Evolutionary conservation across 1,140 invertebrate genomes (phyloP).

Genomic region (Scaptomyza pallida): DNA sequence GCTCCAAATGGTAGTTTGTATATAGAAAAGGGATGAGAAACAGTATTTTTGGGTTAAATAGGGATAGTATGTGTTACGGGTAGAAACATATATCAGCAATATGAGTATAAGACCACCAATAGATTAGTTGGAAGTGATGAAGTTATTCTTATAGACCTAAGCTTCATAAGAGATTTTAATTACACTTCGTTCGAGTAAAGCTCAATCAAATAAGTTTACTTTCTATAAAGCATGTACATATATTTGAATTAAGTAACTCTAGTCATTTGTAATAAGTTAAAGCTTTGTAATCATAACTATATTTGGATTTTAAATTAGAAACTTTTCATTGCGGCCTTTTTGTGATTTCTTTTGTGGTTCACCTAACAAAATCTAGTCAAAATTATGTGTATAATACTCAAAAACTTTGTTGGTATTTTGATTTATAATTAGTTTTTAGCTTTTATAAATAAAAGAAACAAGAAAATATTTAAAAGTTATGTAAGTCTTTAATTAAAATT

Average conservation of each 20-base stretch:
- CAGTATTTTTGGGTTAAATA: constrained; percentile 14
- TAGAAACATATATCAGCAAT: constrained; percentile 48
- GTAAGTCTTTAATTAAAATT: constrained; percentile 4
- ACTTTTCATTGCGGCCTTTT: constrained; percentile 48
- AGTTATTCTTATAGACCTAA: constrained; percentile 1
- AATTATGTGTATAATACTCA: constrained; percentile 34
- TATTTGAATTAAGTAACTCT: constrained; percentile 3
- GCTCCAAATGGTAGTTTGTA: constrained; percentile 36
- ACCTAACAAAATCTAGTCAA: constrained; percentile 47
- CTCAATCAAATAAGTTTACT: constrained; percentile 23
- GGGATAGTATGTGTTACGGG: constrained; percentile 45
- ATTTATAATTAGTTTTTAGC: constrained; percentile 7
- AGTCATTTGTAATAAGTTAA: constrained; percentile 25
- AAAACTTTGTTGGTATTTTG: constrained; percentile 5
- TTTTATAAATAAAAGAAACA: constrained; percentile 4
- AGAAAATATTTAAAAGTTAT: not conserved
- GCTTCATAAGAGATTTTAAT: constrained; percentile 10
- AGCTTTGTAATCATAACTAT: constrained; percentile 7
- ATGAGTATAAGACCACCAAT: constrained; percentile 38
- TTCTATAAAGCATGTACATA: not conserved
- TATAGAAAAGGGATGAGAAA: constrained; percentile 36
- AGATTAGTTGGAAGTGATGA: constrained; percentile 28
- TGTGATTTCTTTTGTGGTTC: constrained; percentile 38
- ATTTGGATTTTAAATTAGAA: constrained; percentile 18
- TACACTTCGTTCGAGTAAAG: constrained; percentile 12